Conservation (phyloP, 2,797 vertebrate species). For the Pseudocheirus occidentalis region DNA sequence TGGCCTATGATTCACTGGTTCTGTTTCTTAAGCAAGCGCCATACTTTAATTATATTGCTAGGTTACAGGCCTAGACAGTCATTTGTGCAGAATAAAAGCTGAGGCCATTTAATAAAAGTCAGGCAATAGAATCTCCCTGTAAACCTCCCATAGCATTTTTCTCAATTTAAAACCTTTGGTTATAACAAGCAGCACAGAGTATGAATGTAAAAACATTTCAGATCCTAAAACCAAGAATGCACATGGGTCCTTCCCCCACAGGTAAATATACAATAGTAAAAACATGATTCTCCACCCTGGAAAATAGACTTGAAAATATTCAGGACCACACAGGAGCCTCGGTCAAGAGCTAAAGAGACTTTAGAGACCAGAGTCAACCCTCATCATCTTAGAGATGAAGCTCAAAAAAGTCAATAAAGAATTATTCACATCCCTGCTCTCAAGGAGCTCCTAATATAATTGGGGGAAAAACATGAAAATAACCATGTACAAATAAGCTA, state of each 20-base stretch:
- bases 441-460: neutral
- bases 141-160: slow-evolving; percentile 34
- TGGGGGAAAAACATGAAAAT: neutral
- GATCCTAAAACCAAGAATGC: slow-evolving; percentile 31
- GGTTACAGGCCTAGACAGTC: slow-evolving; percentile 69
- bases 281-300: slow-evolving; percentile 28
- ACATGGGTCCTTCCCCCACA: neutral
- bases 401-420: neutral
- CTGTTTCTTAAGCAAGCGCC: slow-evolving; percentile 74
- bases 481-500: neutral
- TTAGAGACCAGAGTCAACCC: neutral
- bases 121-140: slow-evolving; percentile 35
- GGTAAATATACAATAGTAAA: slow-evolving; percentile 37
- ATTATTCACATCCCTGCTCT: neutral
- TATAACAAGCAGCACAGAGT: slow-evolving; percentile 14
- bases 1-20: slow-evolving; percentile 72
- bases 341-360: neutral
- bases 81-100: slow-evolving; percentile 66
- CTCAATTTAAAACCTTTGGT: slow-evolving; percentile 40
- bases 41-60: slow-evolving; percentile 79
- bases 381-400: neutral
- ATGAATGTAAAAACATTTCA: slow-evolving; percentile 35
- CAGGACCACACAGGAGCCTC: neutral
- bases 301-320: slow-evolving; percentile 11
- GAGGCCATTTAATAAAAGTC: slow-evolving; percentile 58